Evolutionary conservation across 2,113 vertebrate species (phyloP).

Genomic region (Brachirus orientalis): DNA sequence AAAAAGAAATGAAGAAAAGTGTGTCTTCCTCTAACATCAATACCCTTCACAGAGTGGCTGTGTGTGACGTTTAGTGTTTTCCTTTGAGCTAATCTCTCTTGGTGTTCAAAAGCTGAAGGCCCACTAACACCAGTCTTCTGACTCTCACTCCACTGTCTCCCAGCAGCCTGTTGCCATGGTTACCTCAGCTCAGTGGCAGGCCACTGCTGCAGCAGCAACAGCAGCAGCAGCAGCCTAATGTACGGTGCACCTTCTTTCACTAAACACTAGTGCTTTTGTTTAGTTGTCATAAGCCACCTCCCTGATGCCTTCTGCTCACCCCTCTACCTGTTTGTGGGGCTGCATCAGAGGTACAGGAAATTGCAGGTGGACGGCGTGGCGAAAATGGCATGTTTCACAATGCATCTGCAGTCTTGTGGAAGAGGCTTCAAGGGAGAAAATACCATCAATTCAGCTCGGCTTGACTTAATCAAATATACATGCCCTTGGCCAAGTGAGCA

Average conservation of each 20-base stretch:
- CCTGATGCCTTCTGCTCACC: conserved; percentile 30
- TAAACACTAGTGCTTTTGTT: conserved; percentile 67
- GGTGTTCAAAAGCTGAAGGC: conserved; percentile 73
- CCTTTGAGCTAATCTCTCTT: conserved; percentile 71
- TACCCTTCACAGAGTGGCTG: conserved; percentile 37
- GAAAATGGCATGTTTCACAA: conserved; percentile 20
- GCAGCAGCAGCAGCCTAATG: conserved; percentile 62
- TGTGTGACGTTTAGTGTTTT: conserved; percentile 61
- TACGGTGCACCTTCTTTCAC: conserved; percentile 62
- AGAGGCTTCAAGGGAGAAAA: neutral
- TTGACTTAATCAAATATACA: conserved; percentile 30
- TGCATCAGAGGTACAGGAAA: neutral
- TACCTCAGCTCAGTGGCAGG: conserved; percentile 70
- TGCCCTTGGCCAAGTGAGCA: conserved; percentile 16
- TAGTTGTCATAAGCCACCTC: conserved; percentile 61
- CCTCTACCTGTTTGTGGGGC: conserved; percentile 28
- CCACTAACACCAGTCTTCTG: conserved; percentile 71
- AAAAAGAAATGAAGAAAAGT: conserved; percentile 23
- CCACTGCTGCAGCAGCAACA: conserved; percentile 65
- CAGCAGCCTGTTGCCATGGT: conserved; percentile 80
- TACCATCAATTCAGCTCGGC: conserved; percentile 18
- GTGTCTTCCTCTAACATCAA: conserved; percentile 54
- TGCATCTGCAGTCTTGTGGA: conserved; percentile 5
- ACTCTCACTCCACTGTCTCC: conserved; percentile 68
- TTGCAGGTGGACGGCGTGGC: conserved; percentile 20